Evolutionary conservation across 2,113 vertebrate species (phyloP), one percentile per base, ranked within the genome.

Genomic region (Pseudorasbora parva): DNA sequence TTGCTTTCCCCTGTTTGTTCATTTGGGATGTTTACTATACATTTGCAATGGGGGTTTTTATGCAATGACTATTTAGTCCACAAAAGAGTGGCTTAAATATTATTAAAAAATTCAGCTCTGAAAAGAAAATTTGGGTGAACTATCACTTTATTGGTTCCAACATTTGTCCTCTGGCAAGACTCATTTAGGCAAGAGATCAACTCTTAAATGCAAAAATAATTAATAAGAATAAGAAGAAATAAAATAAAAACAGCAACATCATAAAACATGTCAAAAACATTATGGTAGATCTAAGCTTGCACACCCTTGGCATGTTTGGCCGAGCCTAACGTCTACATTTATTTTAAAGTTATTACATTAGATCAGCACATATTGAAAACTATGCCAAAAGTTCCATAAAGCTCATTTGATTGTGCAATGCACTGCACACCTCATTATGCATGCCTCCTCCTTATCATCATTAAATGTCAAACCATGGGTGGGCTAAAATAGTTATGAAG

Each of bases 391-490:
- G 49, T 14, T 27, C n/a, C 41, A 49, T n/a, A 11, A 45, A 64
- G 4, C 59, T 47, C 54, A 25, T 57, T n/a, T 15, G 21, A 37
- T 59, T 76, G 27, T 56, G 74, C 51, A 57, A 12, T 75, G 47
- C 21, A n/a, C 21, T 57, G 74, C 75, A 60, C 21, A 71, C n/a
- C 12, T 27, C 41, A 74, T 47, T 11, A 27, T 45, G 23, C 43
- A 79, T 66, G n/a, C 43, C n/a, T 60, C 37, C 14, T 79, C 11
- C 33, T 57, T 77, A 27, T 73, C 71, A 74, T 41, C 77, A 66
- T 30, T 66, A 66, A 64, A 79, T 47, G 23, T 27, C 57, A 66
- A 79, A 79, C 33, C 56, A 78, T 45, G 37, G 37, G 56, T 60
- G 75, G 37, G 76, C 56, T 45, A 78, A 78, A 62, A 45, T 23